Evolutionary conservation across 1,140 invertebrate species (phyloP).

Genomic region (Aphaenogaster ashmeadi): DNA sequence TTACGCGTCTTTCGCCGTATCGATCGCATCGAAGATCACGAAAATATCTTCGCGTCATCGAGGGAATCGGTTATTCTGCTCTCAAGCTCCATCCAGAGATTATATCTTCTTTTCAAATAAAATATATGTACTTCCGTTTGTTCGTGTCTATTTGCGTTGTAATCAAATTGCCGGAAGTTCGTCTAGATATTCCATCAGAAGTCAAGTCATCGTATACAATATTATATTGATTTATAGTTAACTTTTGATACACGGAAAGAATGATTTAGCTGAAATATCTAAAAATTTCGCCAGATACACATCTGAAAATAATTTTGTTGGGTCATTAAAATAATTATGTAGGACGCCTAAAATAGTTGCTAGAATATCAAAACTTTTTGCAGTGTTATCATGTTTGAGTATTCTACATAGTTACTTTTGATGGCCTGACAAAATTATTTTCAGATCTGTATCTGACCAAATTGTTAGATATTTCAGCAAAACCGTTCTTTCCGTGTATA

Average conservation of each 20-base stretch:
- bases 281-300: too few relatives aligned
- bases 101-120: background rate
- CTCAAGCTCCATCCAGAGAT: background rate
- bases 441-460: too few relatives aligned
- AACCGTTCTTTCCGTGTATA: too few relatives aligned
- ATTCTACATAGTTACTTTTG: too few relatives aligned
- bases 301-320: too few relatives aligned
- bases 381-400: too few relatives aligned
- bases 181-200: background rate
- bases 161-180: background rate
- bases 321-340: too few relatives aligned
- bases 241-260: background rate
- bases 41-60: background rate
- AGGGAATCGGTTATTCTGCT: background rate
- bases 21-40: background rate
- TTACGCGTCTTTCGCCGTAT: background rate
- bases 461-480: too few relatives aligned
- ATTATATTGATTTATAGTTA: constrained; percentile 9
- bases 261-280: too few relatives aligned
- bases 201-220: background rate
- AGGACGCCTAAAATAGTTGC: too few relatives aligned
- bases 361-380: too few relatives aligned
- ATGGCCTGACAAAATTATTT: too few relatives aligned
- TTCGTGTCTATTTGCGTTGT: background rate
- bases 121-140: background rate